phyloP scores from a whole-genome alignment of 2,888 invertebrate species.

The Drosophila atroscutellata region DNA sequence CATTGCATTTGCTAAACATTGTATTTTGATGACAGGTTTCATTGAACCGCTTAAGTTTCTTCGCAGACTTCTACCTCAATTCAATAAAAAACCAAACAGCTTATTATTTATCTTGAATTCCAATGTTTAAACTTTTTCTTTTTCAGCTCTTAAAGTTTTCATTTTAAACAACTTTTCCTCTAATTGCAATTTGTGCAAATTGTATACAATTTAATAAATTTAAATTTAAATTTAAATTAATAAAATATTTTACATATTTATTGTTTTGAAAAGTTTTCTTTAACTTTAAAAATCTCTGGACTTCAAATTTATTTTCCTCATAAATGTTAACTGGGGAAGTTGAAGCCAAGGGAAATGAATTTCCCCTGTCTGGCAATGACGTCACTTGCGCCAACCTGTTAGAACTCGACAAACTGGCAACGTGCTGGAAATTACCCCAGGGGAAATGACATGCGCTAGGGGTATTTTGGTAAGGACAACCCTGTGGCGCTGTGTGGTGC shows the following conservation, averaged over 20 bases:
- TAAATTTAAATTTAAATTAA: not conserved
- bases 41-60: not conserved
- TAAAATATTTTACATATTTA: not conserved
- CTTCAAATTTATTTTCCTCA: not conserved
- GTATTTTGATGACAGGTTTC: constrained; percentile 2
- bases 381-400: constrained; percentile 72
- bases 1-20: constrained; percentile 8
- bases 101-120: not conserved
- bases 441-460: constrained; percentile 29
- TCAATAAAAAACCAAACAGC: not conserved
- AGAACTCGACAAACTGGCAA: constrained; percentile 23
- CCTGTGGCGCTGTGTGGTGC: constrained; percentile 53
- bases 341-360: not conserved
- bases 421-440: constrained; percentile 25
- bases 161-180: not conserved
- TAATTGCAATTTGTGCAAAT: not conserved
- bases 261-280: not conserved
- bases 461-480: constrained; percentile 31
- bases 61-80: not conserved
- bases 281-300: not conserved
- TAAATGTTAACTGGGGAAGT: not conserved
- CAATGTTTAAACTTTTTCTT: not conserved
- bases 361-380: constrained; percentile 50
- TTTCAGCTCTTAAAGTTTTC: not conserved
- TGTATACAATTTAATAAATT: not conserved